Evolutionary conservation across 2,888 invertebrate genomes (phyloP), one percentile per base, ranked within the genome.

Genomic region (Drosophila macrospina): DNA sequence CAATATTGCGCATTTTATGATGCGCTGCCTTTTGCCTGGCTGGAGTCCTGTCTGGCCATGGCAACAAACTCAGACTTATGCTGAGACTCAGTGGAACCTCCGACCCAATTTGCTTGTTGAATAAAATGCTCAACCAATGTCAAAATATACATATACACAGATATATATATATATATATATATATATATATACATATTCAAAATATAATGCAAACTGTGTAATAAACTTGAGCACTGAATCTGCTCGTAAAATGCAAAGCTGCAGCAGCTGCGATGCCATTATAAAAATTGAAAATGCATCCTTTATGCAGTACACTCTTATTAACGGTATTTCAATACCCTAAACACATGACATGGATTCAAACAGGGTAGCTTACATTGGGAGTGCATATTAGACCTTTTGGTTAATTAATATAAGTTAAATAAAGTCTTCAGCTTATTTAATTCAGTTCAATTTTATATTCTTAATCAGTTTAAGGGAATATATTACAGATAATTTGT

Each of bases 271-370:
- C 65, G 44, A 59, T 74, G 50, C 73, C 88, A 83, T 83, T 83
- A 85, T 61, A 79, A 79, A 87, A 85, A 83, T 83, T 83, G 86
- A 68, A 87, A 85, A 74, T 68, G 56, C 67, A 42, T 47, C 69
- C 67, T 61, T 66, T 71, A 57, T 71, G 71, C 68, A 57, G 52
- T 34, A 39, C 44, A 44, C 77, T 62, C 67, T 51, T 71, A 62
- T 76, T 74, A 62, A 55, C 54, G 41, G 44, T 47, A 39, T 55
- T 62, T 39, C 37, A n/a, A 55, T 55, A 55, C 61, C 55, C 55
- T 55, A 8, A 7, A n/a, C 15, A 13, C 5, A n/a, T 15, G 5
- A 11, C 13, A 11, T 0, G 2, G 0, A 16, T 5, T 8, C 13
- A 6, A 42, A 32, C 10, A 4, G 16, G 16, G 10, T 10, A 16